Percentiles rank a stretch among this genome's conserved stretches.
These are phyloP conservation scores for Ramphastos sulfuratus DNA, from an alignment of 2,113 vertebrate genomes.

Conservation along the genomic window DNA sequence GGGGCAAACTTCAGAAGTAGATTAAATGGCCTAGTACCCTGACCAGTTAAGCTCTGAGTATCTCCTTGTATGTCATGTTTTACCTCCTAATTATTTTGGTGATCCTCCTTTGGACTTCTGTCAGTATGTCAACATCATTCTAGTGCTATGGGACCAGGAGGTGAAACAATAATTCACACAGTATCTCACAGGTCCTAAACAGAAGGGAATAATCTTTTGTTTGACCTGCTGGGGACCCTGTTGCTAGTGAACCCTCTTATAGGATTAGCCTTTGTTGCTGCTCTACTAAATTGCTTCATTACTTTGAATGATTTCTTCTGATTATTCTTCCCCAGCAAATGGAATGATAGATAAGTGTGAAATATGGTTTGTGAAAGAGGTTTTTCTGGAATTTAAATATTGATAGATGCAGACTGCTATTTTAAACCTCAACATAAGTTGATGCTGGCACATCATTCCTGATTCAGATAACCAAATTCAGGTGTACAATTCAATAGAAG, in stretches of 20 bases:
- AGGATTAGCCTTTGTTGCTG: neutral
- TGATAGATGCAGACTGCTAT: neutral
- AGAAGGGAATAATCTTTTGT: neutral
- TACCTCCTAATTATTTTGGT: neutral
- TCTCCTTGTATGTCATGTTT: fast-evolving
- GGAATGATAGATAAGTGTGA: neutral
- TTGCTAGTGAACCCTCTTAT: neutral
- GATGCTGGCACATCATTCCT: neutral
- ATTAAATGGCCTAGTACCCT: neutral
- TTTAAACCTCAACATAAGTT: neutral
- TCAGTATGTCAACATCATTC: neutral
- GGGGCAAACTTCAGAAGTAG: neutral
- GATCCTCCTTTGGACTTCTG: neutral
- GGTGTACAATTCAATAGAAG: neutral
- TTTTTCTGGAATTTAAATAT: neutral
- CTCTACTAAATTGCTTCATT: neutral
- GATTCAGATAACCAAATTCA: neutral
- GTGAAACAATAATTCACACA: neutral
- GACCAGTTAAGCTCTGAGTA: neutral
- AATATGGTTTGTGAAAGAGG: neutral
- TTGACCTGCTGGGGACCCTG: neutral
- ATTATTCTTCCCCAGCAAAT: neutral
- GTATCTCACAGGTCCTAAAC: neutral
- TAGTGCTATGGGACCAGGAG: neutral
- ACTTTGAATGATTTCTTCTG: neutral